Evolutionary conservation across 2,888 invertebrate species (phyloP).

Genomic region (Macrosoma leucophasiata): DNA sequence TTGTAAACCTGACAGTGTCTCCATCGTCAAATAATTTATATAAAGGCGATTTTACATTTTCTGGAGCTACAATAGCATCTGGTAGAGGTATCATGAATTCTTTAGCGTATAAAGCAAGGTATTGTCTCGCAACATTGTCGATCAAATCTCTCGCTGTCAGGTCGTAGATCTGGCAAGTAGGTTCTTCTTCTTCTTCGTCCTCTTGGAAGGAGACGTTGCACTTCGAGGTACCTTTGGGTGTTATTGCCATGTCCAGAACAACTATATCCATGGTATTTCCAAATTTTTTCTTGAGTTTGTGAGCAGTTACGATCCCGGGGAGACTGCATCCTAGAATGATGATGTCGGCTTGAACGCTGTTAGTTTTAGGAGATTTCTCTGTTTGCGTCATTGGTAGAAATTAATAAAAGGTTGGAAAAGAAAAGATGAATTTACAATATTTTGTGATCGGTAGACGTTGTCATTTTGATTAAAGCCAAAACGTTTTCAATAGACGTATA

Average conservation of each 20-base stretch:
- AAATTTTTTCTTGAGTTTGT: slow-evolving; percentile 58
- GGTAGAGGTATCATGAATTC: slow-evolving; percentile 54
- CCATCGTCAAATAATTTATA: slow-evolving; percentile 60
- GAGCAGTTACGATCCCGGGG: slow-evolving; percentile 61
- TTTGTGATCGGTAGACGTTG: no score
- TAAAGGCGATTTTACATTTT: slow-evolving; percentile 29
- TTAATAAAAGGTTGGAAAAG: background rate
- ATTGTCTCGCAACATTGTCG: slow-evolving; percentile 43
- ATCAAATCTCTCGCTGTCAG: slow-evolving; percentile 29
- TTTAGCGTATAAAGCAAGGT: slow-evolving; percentile 42
- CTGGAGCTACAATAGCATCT: slow-evolving; percentile 41
- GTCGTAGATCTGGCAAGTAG: slow-evolving; percentile 17
- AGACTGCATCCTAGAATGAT: slow-evolving; percentile 63
- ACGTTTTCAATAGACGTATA: no score
- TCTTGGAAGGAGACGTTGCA: slow-evolving; percentile 48
- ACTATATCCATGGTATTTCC: slow-evolving; percentile 59
- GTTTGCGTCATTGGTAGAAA: slow-evolving; percentile 1
- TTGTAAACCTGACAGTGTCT: slow-evolving; percentile 36
- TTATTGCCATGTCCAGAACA: slow-evolving; percentile 45
- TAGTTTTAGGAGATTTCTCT: slow-evolving; percentile 2
- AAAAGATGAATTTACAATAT: no score
- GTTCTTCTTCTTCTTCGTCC: slow-evolving; percentile 23
- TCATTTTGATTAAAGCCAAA: no score
- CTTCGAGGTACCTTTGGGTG: slow-evolving; percentile 29
- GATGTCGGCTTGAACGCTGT: slow-evolving; percentile 50